A percentile compares a stretch with the other conserved stretches of the same genome.
Evolutionary conservation across 2,113 vertebrate genomes (phyloP).

Genomic region (Nesoenas mayeri): DNA sequence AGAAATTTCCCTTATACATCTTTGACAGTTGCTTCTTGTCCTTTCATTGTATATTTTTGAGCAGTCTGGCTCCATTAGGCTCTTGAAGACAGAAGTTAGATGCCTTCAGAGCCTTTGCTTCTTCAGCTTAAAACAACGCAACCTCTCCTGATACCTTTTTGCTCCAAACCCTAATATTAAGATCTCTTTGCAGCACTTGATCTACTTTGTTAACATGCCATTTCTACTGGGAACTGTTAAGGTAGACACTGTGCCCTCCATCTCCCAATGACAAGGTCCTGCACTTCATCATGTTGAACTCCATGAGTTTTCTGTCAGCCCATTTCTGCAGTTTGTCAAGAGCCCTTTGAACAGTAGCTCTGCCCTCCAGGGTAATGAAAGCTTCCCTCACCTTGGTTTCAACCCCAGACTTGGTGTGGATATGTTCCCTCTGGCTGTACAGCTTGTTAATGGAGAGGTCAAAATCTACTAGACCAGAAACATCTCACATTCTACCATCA

Average conservation of each 20-base stretch:
- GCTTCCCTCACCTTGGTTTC: neutral
- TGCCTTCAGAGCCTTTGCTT: neutral
- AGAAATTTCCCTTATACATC: neutral
- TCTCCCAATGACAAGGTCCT: neutral
- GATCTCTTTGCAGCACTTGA: neutral
- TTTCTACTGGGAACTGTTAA: neutral
- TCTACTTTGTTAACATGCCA: neutral
- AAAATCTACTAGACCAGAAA: neutral
- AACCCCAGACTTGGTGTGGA: fast-evolving
- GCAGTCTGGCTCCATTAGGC: neutral
- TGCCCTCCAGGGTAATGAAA: fast-evolving
- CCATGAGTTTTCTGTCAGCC: neutral
- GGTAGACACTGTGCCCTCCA: neutral
- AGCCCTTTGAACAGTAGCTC: neutral
- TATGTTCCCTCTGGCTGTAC: neutral
- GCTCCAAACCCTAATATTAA: neutral
- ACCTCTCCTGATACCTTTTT: neutral
- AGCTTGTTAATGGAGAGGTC: neutral
- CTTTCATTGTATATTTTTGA: neutral
- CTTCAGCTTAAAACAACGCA: neutral
- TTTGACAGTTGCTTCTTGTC: neutral
- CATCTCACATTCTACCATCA: neutral
- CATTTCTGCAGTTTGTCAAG: too few relatives aligned
- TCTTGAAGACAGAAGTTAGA: neutral
- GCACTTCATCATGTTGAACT: neutral